Evolutionary conservation across 92 coral and sea anemone species (phyloP).

Genomic region (Montipora capitata): DNA sequence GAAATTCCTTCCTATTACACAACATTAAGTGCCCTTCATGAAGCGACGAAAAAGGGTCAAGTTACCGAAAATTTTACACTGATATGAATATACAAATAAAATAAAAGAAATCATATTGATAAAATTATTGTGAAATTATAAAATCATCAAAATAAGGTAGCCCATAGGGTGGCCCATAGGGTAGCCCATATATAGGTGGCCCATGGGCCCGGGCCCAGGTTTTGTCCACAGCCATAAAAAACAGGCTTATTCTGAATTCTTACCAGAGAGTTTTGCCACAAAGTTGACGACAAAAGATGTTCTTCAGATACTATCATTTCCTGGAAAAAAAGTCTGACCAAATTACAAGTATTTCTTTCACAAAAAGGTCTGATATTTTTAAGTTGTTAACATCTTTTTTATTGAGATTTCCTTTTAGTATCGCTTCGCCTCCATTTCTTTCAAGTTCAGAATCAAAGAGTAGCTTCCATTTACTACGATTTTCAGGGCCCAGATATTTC

Average conservation of each 20-base stretch:
- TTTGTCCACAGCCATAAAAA: not conserved
- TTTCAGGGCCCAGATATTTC: slow-evolving; percentile 53
- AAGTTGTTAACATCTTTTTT: slow-evolving; percentile 2
- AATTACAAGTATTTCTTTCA: slow-evolving; percentile 15
- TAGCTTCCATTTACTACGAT: slow-evolving; percentile 22
- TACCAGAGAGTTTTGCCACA: slow-evolving; percentile 13
- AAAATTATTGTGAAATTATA: no score
- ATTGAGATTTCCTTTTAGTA: not conserved
- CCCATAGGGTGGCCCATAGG: no score
- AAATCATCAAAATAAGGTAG: no score
- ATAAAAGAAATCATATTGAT: no score
- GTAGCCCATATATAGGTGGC: no score
- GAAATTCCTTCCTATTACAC: no score
- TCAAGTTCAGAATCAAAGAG: slow-evolving; percentile 5
- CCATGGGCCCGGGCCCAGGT: no score
- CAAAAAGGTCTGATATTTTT: slow-evolving; percentile 4
- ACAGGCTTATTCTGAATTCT: not conserved
- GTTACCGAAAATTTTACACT: no score
- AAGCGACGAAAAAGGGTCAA: no score
- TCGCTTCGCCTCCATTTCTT: slow-evolving; percentile 1
- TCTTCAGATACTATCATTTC: not conserved
- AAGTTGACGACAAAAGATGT: not conserved
- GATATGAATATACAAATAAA: no score
- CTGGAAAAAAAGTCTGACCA: not conserved
- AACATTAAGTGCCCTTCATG: no score